Base-by-base conservation (phyloP, 2,797 vertebrate species). In the Pangasius macronema region DNA sequence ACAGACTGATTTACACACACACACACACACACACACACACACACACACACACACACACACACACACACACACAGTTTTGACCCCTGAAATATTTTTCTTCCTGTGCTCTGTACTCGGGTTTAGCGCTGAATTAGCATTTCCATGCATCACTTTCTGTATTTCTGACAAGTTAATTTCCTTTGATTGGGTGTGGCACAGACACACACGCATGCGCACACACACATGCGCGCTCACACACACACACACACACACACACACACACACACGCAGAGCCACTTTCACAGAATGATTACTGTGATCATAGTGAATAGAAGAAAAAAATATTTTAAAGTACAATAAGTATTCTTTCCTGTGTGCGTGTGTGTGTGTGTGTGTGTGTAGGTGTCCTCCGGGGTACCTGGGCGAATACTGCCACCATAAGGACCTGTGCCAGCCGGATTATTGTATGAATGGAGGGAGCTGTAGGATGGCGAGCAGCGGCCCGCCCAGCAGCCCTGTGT, bases 371-470 rank as follows among this genome's bases (percentile, higher is more conserved):
- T 88, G 77, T 92, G 79, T 89, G 68, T 87, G 53, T 93, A 98
- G 97, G 92, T 99, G 98, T 94, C 94, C 93, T 14, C 93, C 96
- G 57, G 98, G 97, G 85, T 98, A 96, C 90, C 93, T 98, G 90
- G 97, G 98, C 33, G 97, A 98, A 75, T 98, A 98, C 92, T 99
- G 98, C 85, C 97, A 99, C 53, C 95, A 97, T 90, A 97, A 94
- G 84, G 96, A 98, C 92, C 97, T 96, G 5, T 99, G 98, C 70
- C 95, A 96, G 65, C 97, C 96, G 51, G 94, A 94, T 14, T 96
- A 93, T 92, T 99, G 98, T 91, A 93, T 94, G 90, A 97, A 99
- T 0, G 96, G 97, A 82, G 98, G 98, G 16, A 97, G 95, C 59
- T 99, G 98, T 92, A 95, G 94, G 33, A 96, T 94, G n/a, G 67